A percentile compares a stretch with the other conserved stretches of the same genome.
Evolutionary conservation across 1,140 invertebrate species (phyloP).

Genomic region (Bathynomus jamesi): DNA sequence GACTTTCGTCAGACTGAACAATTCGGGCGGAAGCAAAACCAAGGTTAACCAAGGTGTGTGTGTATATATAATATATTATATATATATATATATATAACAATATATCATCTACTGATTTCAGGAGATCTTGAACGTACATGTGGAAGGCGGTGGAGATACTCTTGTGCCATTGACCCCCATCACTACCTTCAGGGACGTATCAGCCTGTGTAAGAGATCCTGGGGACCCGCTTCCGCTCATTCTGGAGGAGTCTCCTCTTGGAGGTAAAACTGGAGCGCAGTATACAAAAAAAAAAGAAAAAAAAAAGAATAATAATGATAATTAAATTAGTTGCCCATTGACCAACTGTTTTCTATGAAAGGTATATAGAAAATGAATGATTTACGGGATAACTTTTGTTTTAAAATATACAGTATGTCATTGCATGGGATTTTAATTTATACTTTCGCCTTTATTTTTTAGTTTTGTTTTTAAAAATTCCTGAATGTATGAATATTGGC

Average conservation of each 20-base stretch:
- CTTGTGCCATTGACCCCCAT: conserved; percentile 38
- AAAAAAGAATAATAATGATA: not conserved
- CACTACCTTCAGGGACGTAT: conserved; percentile 38
- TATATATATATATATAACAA: conserved; percentile 10
- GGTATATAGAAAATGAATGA: too few species aligned
- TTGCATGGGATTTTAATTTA: too few species aligned
- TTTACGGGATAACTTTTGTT: too few species aligned
- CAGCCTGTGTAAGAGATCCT: conserved; percentile 39
- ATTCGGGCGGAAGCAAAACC: too few species aligned
- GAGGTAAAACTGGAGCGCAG: conserved; percentile 20
- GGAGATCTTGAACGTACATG: conserved; percentile 21
- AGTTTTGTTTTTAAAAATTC: too few species aligned
- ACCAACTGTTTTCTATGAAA: too few species aligned
- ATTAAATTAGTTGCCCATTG: not conserved
- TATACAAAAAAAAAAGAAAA: too few species aligned
- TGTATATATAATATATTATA: conserved; percentile 3
- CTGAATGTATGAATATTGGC: too few species aligned
- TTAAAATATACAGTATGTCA: too few species aligned
- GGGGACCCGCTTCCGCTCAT: conserved; percentile 34
- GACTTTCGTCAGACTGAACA: too few species aligned
- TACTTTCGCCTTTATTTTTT: too few species aligned
- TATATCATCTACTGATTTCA: not conserved
- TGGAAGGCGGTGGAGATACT: conserved; percentile 17
- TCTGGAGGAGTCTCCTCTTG: conserved; percentile 20
- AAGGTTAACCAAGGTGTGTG: too few species aligned